Evolutionary conservation across 2,888 invertebrate genomes (phyloP), one percentile per base, ranked within the genome.

Genomic region (Brachypalpus laphriformis): DNA sequence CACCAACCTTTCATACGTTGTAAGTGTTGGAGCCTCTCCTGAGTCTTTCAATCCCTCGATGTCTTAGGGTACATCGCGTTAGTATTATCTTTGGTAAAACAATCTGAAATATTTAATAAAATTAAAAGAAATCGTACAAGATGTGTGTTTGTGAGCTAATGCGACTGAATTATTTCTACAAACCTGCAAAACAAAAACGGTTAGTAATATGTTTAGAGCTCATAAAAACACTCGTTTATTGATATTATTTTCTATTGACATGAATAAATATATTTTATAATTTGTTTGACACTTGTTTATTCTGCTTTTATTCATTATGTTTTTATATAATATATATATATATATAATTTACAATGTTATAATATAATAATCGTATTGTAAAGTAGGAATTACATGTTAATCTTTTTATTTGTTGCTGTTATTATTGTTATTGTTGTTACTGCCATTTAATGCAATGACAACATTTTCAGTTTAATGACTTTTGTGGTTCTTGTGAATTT

Each of bases 321-420:
- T 42, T 70, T 66, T 87, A 63, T 82, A 75, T 37, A 51, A 54
- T 63, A 63, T 63, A 45, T 63, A 71, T 70, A 45, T 70, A 82
- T 82, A 83, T 83, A 83, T 83, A 83, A 83, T 78, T 78, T 78
- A 78, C 83, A 83, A 61, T 78, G 66, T 83, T 72, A 63, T 78
- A 82, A 80, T 87, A 76, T 77, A 80, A 78, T 88, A 74, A 88
- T 82, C 87, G 87, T 88, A 88, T 87, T 87, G 82, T 89, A 88
- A 88, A 89, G 82, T 89, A 89, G 88, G 88, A 89, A 89, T 89
- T 87, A 88, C 82, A 88, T 89, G 88, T 89, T 88, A 87, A 88
- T 89, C 88, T 87, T 87, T n/a, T 78, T 85, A 82, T 86, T 87
- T 86, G 86, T 83, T 83, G 74, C 78, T 68, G 57, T 74, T 66